These are phyloP conservation scores for Dromius quadrimaculatus DNA, from an alignment of 2,888 invertebrate species.

Conservation along the genomic window DNA sequence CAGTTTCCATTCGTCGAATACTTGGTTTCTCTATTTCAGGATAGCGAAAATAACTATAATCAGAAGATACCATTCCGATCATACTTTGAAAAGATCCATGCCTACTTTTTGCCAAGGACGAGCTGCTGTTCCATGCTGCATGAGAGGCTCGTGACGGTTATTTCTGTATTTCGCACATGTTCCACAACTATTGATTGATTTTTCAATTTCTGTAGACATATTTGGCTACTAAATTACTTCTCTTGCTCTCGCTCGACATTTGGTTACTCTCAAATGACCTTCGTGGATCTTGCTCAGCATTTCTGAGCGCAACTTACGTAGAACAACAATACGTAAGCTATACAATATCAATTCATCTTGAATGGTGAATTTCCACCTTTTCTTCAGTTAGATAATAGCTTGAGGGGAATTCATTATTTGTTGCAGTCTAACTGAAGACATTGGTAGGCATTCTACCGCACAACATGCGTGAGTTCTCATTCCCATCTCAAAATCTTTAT, in stretches of 20 bases:
- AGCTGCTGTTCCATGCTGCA: not conserved
- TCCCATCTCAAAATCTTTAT: no score
- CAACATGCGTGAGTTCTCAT: no score
- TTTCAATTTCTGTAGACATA: conserved; percentile 1
- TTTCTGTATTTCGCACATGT: not conserved
- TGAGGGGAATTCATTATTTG: no score
- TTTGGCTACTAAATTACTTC: not conserved
- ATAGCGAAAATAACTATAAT: conserved; percentile 19
- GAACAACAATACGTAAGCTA: conserved; percentile 4
- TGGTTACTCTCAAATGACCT: not conserved
- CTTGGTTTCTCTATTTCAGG: conserved; percentile 3
- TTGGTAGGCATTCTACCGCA: no score
- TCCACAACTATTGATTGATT: not conserved
- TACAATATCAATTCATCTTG: no score
- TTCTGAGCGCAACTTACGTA: not conserved
- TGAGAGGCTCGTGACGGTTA: conserved; percentile 13
- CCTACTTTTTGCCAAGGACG: conserved; percentile 22
- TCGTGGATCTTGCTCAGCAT: not conserved
- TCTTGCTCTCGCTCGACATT: not conserved
- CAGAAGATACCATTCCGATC: not conserved
- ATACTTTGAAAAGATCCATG: conserved; percentile 12
- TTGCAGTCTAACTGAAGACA: no score
- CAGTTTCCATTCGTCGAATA: not conserved
- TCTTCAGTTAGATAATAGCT: no score
- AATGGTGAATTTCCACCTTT: no score